phyloP scores from a whole-genome alignment of 2,888 invertebrate species.

The Geophilus truncorum region DNA sequence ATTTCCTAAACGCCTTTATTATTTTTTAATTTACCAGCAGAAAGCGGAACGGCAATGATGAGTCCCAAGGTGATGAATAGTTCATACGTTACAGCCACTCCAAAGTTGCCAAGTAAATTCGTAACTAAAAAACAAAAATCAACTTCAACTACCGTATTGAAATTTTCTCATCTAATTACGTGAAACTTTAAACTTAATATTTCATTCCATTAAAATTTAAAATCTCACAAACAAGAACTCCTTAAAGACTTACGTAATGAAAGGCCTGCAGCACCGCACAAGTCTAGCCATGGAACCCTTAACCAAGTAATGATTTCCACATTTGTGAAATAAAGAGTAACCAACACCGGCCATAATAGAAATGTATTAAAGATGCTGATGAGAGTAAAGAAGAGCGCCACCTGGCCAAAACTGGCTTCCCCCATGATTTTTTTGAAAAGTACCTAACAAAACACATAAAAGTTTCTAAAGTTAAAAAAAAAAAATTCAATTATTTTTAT shows the following conservation, averaged over 20 bases:
- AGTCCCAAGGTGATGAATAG: constrained; percentile 90
- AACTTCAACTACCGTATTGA: too few relatives aligned
- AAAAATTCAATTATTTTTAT: background rate
- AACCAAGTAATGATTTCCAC: constrained; percentile 77
- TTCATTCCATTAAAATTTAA: background rate
- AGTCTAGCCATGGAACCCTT: constrained; percentile 78
- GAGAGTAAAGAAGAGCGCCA: constrained; percentile 86
- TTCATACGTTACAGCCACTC: constrained; percentile 87
- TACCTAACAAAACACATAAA: constrained; percentile 67
- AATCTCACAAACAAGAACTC: background rate
- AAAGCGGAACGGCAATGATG: constrained; percentile 88
- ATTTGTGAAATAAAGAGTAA: constrained; percentile 78
- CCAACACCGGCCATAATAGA: constrained; percentile 84
- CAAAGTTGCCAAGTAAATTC: constrained; percentile 89
- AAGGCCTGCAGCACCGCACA: constrained; percentile 70
- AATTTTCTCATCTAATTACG: too few relatives aligned
- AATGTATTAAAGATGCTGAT: constrained; percentile 83
- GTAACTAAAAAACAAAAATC: constrained; percentile 62
- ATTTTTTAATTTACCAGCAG: constrained; percentile 65
- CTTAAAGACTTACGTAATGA: constrained; percentile 61
- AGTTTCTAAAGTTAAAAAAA: background rate
- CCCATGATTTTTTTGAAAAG: constrained; percentile 91
- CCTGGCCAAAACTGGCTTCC: constrained; percentile 84
- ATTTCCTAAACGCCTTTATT: background rate
- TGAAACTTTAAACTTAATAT: too few relatives aligned